Base-by-base conservation (phyloP, 2,113 vertebrate species). In the Ramphastos sulfuratus region DNA sequence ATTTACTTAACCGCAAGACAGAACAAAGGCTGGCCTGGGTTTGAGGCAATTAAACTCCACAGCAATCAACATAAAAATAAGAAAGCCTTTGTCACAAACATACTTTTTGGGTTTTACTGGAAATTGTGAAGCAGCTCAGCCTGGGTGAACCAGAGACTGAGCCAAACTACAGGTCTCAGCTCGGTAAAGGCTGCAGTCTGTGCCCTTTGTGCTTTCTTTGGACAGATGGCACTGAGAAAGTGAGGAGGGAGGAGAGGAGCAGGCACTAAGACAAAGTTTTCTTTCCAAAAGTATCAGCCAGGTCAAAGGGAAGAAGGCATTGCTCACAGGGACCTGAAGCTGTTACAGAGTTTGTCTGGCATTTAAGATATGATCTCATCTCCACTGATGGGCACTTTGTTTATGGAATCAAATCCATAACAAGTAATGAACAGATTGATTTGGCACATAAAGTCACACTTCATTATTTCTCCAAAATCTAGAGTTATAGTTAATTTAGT, bases 341-440 rank as follows among this genome's bases (percentile, higher is more conserved):
- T 5, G 1, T n/a, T 66, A 48, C 70, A 76, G 85, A 59, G 23
- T 15, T 88, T 7, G 15, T 60, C 82, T 90, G 78, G 42, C 44
- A 44, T 85, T 92, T 79, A 54, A 89, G 89, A 87, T 85, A 24
- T 85, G 87, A 87, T 56, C 89, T 92, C 89, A 89, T 82, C 78
- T 56, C 72, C 60, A 70, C 19, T 35, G 30, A 30, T 66, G 76
- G 75, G 67, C 35, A 64, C 46, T 92, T 72, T 42, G 75, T 69
- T 91, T 85, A 44, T 64, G 60, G 67, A 94, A 91, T 73, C 75
- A 59, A 80, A 80, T 52, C 84, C 4, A 0, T 30, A 64, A 52
- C 31, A 73, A 82, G 31, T 44, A 80, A 87, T 60, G 37, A 82
- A 60, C 2, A 4, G 14, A 85, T 60, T 71, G 59, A 92, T 90